These are phyloP conservation scores for Andrena cerasifolii DNA, from an alignment of 1,140 invertebrate species.

Conservation along the genomic window DNA sequence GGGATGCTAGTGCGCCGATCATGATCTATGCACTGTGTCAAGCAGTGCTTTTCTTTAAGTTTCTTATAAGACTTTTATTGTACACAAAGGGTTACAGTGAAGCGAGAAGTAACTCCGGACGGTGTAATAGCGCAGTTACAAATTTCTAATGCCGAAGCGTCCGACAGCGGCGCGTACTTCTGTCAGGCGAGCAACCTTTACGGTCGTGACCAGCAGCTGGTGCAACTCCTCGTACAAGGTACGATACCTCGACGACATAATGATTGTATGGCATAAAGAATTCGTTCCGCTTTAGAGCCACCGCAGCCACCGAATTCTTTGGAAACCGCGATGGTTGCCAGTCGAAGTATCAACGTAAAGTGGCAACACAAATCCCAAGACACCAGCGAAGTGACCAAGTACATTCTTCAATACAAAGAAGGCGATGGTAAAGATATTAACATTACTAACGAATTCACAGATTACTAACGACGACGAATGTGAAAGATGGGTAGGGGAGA, in stretches of 20 bases:
- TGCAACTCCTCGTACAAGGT: constrained; percentile 92
- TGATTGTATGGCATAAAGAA: not conserved
- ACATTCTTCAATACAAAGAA: constrained; percentile 89
- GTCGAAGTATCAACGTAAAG: constrained; percentile 88
- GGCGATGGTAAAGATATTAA: constrained; percentile 84
- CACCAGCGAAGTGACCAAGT: constrained; percentile 88
- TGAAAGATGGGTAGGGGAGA: too few species aligned
- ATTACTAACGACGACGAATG: too few species aligned
- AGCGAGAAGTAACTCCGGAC: constrained; percentile 87
- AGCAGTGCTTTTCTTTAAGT: too few species aligned
- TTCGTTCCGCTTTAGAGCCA: constrained; percentile 83
- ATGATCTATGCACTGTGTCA: too few species aligned
- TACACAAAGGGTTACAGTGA: constrained; percentile 84
- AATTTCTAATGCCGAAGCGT: constrained; percentile 87
- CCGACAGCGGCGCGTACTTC: constrained; percentile 91
- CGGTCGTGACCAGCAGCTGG: constrained; percentile 91
- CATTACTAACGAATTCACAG: too few species aligned
- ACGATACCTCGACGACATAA: not conserved
- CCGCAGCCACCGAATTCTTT: constrained; percentile 87
- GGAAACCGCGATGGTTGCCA: constrained; percentile 87
- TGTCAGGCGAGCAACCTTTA: constrained; percentile 92
- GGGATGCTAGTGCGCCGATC: too few species aligned
- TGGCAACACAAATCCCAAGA: constrained; percentile 88
- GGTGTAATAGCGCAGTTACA: constrained; percentile 88
- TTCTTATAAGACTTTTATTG: too few species aligned